Evolutionary conservation across 2,113 vertebrate genomes (phyloP).

Genomic region (Anseranas semipalmata): DNA sequence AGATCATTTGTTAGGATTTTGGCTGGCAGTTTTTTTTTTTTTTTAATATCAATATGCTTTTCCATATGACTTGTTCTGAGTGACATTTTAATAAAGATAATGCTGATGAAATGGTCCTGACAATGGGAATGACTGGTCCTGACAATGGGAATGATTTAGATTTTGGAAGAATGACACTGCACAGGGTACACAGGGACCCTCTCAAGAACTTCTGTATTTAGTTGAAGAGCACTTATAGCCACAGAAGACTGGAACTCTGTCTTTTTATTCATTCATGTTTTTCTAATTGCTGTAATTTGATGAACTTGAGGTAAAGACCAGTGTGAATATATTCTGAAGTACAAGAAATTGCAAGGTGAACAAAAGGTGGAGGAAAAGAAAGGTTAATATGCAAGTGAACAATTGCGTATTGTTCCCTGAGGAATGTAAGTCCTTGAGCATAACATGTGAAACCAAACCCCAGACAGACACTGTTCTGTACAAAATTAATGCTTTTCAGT

Average conservation of each 20-base stretch:
- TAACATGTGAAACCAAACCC: constrained; percentile 29
- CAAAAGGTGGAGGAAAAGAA: background rate
- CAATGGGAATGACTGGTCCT: background rate
- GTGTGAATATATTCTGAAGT: background rate
- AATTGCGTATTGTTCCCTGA: constrained; percentile 6
- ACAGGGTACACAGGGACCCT: background rate
- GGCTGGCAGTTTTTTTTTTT: background rate
- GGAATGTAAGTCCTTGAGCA: background rate
- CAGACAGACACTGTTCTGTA: constrained; percentile 37
- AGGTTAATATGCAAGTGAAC: background rate
- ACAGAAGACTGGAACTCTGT: background rate
- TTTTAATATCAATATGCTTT: background rate
- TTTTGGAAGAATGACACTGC: background rate
- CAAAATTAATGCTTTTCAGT: constrained; percentile 28
- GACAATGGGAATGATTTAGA: background rate
- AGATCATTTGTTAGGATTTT: background rate
- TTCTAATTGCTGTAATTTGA: background rate
- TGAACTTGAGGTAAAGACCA: background rate
- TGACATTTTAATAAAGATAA: background rate
- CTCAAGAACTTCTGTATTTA: background rate
- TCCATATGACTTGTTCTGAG: background rate
- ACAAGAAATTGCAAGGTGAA: background rate
- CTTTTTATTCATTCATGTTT: background rate
- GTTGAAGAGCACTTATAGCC: background rate
- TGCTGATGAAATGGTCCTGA: background rate